Evolutionary conservation across 2,113 vertebrate genomes (phyloP), one percentile per base, ranked within the genome.

Genomic region (Amblyornis subalaris): DNA sequence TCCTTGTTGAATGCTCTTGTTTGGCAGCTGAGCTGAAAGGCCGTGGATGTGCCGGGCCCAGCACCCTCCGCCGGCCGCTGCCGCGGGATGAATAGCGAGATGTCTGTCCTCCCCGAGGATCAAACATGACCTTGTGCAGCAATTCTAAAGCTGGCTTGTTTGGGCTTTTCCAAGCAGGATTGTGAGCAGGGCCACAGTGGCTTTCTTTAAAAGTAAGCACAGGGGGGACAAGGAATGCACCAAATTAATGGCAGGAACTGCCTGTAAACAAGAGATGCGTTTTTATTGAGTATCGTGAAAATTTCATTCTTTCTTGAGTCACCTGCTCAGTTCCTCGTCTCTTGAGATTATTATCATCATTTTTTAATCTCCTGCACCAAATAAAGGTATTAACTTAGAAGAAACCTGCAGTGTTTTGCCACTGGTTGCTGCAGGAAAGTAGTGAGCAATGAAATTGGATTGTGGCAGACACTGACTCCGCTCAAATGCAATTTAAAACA

Each of bases 71-170:
- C 64, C 33, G 55, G 42, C 80, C 22, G 62, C 50, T 38, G 13
- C 10, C 54, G 61, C 0, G 2, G 60, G 88, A 10, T 69, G 82
- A 85, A 78, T 60, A 40, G 88, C 60, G 29, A 36, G 0, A 4
- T 54, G 60, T n/a, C 80, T 82, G 73, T 81, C 55, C 87, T 83
- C 26, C 3, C 51, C 1, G 6, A 19, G 26, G 26, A 72, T 44
- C 81, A 84, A 79, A 53, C 60, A n/a, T 3, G 38, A 80, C 74
- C 93, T 74, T 77, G 87, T 81, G 91, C 80, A 62, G 66, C 53
- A 16, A 10, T 75, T 81, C 84, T 72, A 48, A 91, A 93, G 77
- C 87, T 69, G 92, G 25, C 74, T 95, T 96, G 85, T 91, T 89
- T 14, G 67, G 4, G 7, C 7, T 82, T 79, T 55, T 87, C 74